These are phyloP conservation scores for Dicyrtoma fusca DNA, from an alignment of 2,888 invertebrate species.

Conservation along the genomic window DNA sequence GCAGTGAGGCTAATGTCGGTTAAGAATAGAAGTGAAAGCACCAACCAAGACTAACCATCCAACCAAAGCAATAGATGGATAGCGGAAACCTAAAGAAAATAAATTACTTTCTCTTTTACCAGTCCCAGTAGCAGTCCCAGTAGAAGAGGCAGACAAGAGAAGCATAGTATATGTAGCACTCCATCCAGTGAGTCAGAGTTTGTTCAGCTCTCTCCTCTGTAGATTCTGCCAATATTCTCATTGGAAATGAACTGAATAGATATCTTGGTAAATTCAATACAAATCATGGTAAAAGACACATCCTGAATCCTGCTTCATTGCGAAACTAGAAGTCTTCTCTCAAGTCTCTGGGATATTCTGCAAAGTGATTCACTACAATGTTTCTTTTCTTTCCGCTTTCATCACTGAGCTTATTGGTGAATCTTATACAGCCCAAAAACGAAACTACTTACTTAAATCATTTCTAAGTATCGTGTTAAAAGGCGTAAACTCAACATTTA, in stretches of 20 bases:
- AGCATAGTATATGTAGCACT: too few relatives aligned
- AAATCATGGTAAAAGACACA: conserved; percentile 20
- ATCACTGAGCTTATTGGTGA: neutral
- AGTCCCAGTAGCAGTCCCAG: neutral
- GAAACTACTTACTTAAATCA: too few relatives aligned
- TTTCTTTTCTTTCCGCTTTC: neutral
- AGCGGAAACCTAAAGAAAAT: conserved; percentile 25
- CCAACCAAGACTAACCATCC: neutral
- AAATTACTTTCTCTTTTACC: conserved; percentile 30
- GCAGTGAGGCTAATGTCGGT: too few relatives aligned
- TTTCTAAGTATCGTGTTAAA: too few relatives aligned
- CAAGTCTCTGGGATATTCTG: too few relatives aligned
- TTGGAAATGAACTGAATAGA: conserved; percentile 21
- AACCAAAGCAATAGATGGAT: conserved; percentile 5
- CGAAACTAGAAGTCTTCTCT: too few relatives aligned
- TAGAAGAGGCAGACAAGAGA: too few relatives aligned
- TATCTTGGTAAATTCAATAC: conserved; percentile 27
- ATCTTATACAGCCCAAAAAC: too few relatives aligned
- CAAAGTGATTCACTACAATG: too few relatives aligned
- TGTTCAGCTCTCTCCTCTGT: neutral
- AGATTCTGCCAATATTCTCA: conserved; percentile 18
- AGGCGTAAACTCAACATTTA: too few relatives aligned
- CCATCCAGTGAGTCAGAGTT: neutral
- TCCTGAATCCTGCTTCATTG: conserved; percentile 6
- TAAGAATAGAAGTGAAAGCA: neutral